Conservation (phyloP, 2,888 invertebrate species). For the Metacarcinus magister region DNA sequence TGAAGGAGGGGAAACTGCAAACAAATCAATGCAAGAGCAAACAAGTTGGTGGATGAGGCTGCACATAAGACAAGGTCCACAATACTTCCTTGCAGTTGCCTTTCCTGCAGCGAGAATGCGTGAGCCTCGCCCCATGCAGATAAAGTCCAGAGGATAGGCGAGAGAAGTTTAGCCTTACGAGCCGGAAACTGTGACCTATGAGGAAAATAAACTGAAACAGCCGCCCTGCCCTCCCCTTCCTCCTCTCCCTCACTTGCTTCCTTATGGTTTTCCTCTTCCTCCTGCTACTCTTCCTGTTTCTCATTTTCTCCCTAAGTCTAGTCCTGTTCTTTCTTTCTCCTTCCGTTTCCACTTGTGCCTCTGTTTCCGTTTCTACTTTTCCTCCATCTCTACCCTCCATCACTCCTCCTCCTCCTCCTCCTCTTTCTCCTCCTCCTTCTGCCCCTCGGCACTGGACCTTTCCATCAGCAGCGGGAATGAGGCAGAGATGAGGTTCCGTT, state of each 20-base stretch:
- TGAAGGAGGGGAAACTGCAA: neutral
- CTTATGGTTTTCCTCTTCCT: neutral
- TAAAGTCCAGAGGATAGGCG: neutral
- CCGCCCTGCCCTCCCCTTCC: neutral
- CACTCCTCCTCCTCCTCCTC: neutral
- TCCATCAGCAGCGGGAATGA: neutral
- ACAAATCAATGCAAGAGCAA: neutral
- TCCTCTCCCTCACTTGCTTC: neutral
- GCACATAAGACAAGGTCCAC: too few species aligned
- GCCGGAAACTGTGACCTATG: neutral
- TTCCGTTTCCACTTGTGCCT: neutral
- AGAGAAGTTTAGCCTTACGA: neutral
- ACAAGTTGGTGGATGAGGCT: too few species aligned
- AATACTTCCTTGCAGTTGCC: too few species aligned
- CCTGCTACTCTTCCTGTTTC: neutral
- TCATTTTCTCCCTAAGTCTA: neutral
- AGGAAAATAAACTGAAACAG: neutral
- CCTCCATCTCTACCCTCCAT: neutral
- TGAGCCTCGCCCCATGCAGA: neutral
- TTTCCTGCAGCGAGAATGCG: neutral
- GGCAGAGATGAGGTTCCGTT: neutral
- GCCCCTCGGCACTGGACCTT: neutral
- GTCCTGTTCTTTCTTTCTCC: neutral
- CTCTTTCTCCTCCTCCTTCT: neutral
- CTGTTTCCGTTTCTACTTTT: neutral